These are phyloP conservation scores for Hippocampus mohnikei DNA, from an alignment of 2,113 vertebrate genomes.

Conservation along the genomic window DNA sequence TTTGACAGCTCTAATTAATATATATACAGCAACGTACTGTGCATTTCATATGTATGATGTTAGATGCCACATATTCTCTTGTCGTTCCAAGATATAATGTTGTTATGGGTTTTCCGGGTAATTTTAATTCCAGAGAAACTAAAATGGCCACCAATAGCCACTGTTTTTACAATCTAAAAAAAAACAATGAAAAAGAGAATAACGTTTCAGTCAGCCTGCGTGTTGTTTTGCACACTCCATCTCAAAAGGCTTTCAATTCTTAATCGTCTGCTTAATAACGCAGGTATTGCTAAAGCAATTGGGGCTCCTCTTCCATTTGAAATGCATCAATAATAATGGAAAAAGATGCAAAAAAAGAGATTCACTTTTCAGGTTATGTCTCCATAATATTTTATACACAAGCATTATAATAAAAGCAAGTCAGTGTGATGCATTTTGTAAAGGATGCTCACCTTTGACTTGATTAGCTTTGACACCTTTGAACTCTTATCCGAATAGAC, in stretches of 20 bases:
- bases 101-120: not conserved
- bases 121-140: conserved; percentile 2
- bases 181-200: conserved; percentile 17
- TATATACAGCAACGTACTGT: too few relatives aligned
- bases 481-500: conserved; percentile 16
- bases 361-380: conserved; percentile 49
- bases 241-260: conserved; percentile 54
- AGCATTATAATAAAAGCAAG: conserved; percentile 45
- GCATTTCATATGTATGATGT: too few relatives aligned
- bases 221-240: conserved; percentile 36
- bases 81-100: too few relatives aligned
- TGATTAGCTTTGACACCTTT: conserved; percentile 52
- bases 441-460: conserved; percentile 36
- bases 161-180: conserved; percentile 19
- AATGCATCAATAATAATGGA: conserved; percentile 60
- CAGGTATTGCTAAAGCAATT: conserved; percentile 42
- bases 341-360: conserved; percentile 55
- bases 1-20: too few relatives aligned
- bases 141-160: conserved; percentile 14
- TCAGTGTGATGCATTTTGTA: conserved; percentile 50
- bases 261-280: conserved; percentile 62
- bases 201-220: conserved; percentile 22
- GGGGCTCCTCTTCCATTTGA: conserved; percentile 51
- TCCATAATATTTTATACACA: conserved; percentile 50
- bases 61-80: too few relatives aligned